Evolutionary conservation across 64 coral and sea anemone species (phyloP).

Genomic region (Orbicella faveolata): DNA sequence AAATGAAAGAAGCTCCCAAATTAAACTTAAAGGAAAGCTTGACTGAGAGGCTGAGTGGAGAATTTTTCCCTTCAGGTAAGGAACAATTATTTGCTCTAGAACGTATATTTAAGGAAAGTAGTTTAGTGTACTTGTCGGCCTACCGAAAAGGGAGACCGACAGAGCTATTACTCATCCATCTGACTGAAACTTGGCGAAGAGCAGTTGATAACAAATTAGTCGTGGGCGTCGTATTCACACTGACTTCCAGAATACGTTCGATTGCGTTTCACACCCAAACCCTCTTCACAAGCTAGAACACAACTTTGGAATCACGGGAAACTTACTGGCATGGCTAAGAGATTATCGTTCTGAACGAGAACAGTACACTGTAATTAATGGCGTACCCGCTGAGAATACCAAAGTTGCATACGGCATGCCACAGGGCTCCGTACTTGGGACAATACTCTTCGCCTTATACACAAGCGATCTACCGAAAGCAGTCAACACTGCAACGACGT

Average conservation of each 20-base stretch:
- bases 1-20: too few relatives aligned
- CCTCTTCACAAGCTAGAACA: not conserved
- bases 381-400: not conserved
- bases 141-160: too few relatives aligned
- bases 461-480: not conserved
- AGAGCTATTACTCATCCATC: too few relatives aligned
- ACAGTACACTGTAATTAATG: constrained; percentile 13
- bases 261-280: not conserved
- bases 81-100: too few relatives aligned
- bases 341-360: constrained; percentile 4
- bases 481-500: not conserved
- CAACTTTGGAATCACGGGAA: not conserved
- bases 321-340: not conserved
- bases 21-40: too few relatives aligned
- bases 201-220: not conserved
- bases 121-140: too few relatives aligned
- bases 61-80: too few relatives aligned
- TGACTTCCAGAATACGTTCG: not conserved
- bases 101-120: too few relatives aligned
- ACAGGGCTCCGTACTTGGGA: not conserved
- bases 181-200: too few relatives aligned
- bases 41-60: too few relatives aligned
- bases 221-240: not conserved
- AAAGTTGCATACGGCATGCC: not conserved
- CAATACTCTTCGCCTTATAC: not conserved